These are phyloP conservation scores for Ceratina japonica DNA, from an alignment of 1,140 invertebrate species.

Conservation along the genomic window DNA sequence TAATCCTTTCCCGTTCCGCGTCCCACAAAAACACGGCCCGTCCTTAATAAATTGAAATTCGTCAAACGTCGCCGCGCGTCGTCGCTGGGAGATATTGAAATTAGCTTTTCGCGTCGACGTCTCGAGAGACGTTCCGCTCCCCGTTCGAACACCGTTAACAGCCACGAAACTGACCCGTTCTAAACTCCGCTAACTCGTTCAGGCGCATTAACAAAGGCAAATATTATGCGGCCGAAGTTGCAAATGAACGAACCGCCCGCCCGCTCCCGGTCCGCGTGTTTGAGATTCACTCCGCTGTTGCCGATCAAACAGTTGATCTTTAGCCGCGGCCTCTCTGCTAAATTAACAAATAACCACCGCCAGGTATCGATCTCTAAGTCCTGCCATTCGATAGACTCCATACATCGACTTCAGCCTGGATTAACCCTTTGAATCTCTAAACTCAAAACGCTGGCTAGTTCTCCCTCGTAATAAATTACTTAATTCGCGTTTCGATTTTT, in stretches of 20 bases:
- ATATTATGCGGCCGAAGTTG: constrained; percentile 20
- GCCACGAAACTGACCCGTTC: no score
- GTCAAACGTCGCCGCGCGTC: no score
- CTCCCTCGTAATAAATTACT: no score
- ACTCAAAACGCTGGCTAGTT: no score
- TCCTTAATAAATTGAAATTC: constrained; percentile 12
- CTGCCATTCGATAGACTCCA: no score
- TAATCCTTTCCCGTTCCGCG: not conserved
- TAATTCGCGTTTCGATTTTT: no score
- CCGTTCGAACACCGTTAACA: not conserved
- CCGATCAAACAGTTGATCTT: constrained; percentile 28
- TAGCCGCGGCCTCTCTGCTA: constrained; percentile 24
- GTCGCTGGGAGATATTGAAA: not conserved
- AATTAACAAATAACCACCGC: constrained; percentile 25
- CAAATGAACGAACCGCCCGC: constrained; percentile 14
- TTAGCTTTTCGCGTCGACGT: not conserved
- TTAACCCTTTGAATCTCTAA: no score
- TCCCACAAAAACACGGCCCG: not conserved
- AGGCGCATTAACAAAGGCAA: constrained; percentile 14
- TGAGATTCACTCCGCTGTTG: constrained; percentile 27
- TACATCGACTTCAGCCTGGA: no score
- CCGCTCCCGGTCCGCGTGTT: constrained; percentile 7
- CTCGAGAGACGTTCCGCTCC: no score
- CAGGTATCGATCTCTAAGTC: constrained; percentile 8
- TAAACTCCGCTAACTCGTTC: not conserved